Evolutionary conservation across 37 sponge, comb jelly and placozoan genomes (phyloP), one percentile per base, ranked within the genome.

Genomic region (Ianthella basta): DNA sequence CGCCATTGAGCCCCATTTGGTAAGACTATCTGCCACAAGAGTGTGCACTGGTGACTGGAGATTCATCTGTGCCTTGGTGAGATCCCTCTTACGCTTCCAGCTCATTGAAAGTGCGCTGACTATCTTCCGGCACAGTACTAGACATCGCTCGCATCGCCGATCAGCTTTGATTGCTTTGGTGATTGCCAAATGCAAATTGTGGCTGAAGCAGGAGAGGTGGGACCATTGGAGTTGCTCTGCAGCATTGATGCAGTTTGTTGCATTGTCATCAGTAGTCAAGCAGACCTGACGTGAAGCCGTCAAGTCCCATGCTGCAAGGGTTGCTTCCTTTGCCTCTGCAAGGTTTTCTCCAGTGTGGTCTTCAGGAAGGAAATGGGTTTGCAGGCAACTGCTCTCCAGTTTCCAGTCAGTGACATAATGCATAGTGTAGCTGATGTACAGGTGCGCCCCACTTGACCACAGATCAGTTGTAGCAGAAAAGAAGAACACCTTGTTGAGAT

Each of bases 201-300:
- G 75, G 5, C 87, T 82, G 8, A 87, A 87, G 59, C 87, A 87
- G 59, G 50, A 65, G 20, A 87, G 54, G 5, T 44, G 56, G 13
- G 68, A 56, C 81, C 87, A 80, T 37, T 50, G 16, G 1, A 87
- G 82, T 15, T 25, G 25, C 0, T 40, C 15, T 41, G 72, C 37
- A 55, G 82, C 74, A 69, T 39, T 36, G 56, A 81, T 80, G 13
- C 80, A 32, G 34, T 81, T 87, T 0, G 72, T 29, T 41, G 59
- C 82, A 81, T 70, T 87, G 50, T 44, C n/a, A 40, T 85, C 86
- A 37, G 79, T 85, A 37, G 87, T 87, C 19, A 87, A 0, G 39
- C 70, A 81, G 21, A 87, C 41, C 57, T 68, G 57, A 50, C 55
- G 20, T 4, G 30, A 16, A 18, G 68, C 54, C 20, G 15, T n/a